These are phyloP conservation scores for Sinocyclocheilus rhinocerous DNA, from an alignment of 2,113 vertebrate genomes.

Conservation along the genomic window DNA sequence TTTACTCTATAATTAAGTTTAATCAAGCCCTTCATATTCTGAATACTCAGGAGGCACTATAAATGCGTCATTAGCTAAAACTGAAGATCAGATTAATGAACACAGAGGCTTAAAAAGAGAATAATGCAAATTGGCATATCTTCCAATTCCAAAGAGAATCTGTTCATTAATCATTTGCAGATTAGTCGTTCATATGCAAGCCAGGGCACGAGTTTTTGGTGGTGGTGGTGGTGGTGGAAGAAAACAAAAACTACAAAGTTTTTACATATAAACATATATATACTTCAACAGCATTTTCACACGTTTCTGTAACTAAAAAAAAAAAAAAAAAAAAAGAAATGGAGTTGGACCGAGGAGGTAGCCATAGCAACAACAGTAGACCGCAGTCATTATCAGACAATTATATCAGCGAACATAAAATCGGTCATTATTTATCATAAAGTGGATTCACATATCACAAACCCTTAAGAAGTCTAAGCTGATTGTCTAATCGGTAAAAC, in stretches of 20 bases:
- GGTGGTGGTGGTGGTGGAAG: neutral
- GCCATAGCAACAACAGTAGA: conserved; percentile 13
- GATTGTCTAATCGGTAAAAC: too few species aligned
- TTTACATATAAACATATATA: too few species aligned
- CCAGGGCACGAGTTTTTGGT: neutral
- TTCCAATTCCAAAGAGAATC: too few species aligned
- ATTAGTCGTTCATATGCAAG: neutral
- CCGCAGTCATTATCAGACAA: conserved; percentile 1
- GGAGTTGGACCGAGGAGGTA: neutral
- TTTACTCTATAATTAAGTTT: conserved; percentile 18
- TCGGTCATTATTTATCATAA: neutral
- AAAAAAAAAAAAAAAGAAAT: too few species aligned
- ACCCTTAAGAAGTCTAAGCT: neutral
- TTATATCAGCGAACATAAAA: neutral
- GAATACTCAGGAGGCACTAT: conserved; percentile 41
- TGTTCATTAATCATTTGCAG: conserved; percentile 1
- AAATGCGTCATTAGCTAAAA: conserved; percentile 34
- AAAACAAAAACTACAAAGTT: neutral
- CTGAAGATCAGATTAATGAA: conserved; percentile 13
- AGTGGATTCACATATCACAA: neutral
- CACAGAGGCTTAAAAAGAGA: conserved; percentile 13
- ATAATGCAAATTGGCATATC: conserved; percentile 10
- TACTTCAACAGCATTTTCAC: neutral
- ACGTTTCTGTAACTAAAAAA: neutral
- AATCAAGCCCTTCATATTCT: conserved; percentile 49